Percentiles rank a stretch among this genome's conserved stretches.
phyloP scores from a whole-genome alignment of 2,113 vertebrate genomes.

The Opisthocomus hoazin region DNA sequence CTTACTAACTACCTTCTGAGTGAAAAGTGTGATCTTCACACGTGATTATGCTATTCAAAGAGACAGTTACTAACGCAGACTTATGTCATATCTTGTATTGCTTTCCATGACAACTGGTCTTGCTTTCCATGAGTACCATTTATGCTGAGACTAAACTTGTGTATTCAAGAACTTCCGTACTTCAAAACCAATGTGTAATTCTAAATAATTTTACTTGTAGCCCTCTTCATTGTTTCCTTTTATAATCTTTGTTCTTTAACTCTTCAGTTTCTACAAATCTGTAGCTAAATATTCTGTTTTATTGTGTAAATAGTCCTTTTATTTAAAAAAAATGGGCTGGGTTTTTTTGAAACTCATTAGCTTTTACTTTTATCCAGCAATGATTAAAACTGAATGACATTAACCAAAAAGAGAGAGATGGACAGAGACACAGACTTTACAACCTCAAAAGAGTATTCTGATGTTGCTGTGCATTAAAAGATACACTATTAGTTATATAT shows the following conservation, averaged over 20 bases:
- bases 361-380: not conserved
- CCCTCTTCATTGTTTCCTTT: not conserved
- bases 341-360: not conserved
- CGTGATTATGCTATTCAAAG: rapidly evolving
- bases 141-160: not conserved
- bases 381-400: not conserved
- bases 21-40: not conserved
- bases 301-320: not conserved
- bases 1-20: not conserved
- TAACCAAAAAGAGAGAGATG: not conserved
- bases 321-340: not conserved
- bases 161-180: not conserved
- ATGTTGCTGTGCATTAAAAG: not conserved
- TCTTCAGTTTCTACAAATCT: slow-evolving; percentile 8
- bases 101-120: not conserved
- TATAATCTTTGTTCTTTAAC: not conserved
- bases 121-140: not conserved
- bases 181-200: not conserved
- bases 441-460: slow-evolving; percentile 1
- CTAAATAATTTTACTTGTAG: not conserved
- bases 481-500: slow-evolving; percentile 46
- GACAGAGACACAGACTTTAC: not conserved
- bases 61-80: not conserved
- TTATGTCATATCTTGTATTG: not conserved
- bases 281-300: not conserved